Evolutionary conservation across 1,140 invertebrate genomes (phyloP), one percentile per base, ranked within the genome.

Genomic region (Cotesia chilonis): DNA sequence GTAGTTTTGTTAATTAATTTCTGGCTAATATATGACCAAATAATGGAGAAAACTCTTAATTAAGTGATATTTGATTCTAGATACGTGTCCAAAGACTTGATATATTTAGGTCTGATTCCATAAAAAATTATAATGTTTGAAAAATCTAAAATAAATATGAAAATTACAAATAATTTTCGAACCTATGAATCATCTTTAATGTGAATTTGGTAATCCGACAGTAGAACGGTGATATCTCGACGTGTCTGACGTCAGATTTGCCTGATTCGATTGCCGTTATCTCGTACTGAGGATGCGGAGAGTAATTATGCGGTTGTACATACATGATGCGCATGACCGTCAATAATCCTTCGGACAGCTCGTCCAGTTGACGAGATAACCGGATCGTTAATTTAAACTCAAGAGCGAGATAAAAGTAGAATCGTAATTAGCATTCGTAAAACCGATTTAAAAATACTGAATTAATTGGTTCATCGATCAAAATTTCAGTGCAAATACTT

Each of bases 231-330:
- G 63, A 38, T 68, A 68, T 68, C 71, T 68, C 71, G 38, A 52
- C 71, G 71, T 68, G 65, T 68, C 71, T 68, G 57, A 72, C 65
- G 71, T 72, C 57, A 41, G 65, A 72, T 68, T 72, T 72, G 55
- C 55, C 20, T 28, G 41, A 72, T 72, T 72, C 64, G 71, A 67
- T 72, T 72, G 28, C 65, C 71, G 47, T 61, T 68, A 72, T 72
- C 65, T 60, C 41, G 17, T 36, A 51, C 17, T 61, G 57, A 63
- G 71, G 54, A 28, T 66, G 67, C 20, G 55, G 55, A 14, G 65
- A 51, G 65, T 72, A 72, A 72, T 72, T 72, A 72, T 67, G 71
- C 64, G 71, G 55, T 65, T 55, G 65, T 28, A 12, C 66, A 68
- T 41, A 68, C 70, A 72, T 67, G 63, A 38, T 55, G 38, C 38